phyloP scores from a whole-genome alignment of 2,888 invertebrate genomes.

The Ferrisia virgata region DNA sequence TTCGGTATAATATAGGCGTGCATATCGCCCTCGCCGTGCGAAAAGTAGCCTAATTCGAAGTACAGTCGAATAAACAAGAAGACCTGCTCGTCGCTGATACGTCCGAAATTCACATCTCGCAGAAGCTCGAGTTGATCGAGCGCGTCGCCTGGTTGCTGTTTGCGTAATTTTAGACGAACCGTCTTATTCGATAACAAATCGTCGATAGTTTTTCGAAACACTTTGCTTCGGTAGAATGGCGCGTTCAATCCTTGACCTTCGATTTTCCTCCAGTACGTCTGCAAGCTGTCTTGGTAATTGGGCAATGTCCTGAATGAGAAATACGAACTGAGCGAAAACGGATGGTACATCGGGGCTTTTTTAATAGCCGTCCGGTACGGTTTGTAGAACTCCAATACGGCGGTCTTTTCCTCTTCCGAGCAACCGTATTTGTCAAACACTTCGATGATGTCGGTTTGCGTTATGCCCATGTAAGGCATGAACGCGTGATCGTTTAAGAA shows the following conservation, averaged over 20 bases:
- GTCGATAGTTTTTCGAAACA: background rate
- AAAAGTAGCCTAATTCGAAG: background rate
- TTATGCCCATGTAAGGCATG: background rate
- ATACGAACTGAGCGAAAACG: background rate
- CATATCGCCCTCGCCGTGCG: background rate
- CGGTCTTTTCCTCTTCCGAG: background rate
- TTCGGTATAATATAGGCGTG: background rate
- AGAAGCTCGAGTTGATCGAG: background rate
- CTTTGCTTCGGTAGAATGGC: background rate
- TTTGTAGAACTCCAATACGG: background rate
- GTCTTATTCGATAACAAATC: background rate
- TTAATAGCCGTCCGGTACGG: background rate
- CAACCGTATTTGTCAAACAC: background rate
- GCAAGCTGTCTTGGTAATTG: background rate
- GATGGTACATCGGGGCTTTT: background rate
- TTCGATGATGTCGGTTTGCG: background rate
- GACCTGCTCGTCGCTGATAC: background rate
- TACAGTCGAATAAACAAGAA: background rate
- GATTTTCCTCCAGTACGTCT: background rate
- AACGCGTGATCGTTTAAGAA: background rate
- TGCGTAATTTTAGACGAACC: background rate
- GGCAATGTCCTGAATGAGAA: background rate
- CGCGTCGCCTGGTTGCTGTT: background rate
- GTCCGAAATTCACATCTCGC: background rate
- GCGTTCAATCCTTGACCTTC: background rate